phyloP scores from a whole-genome alignment of 2,113 vertebrate genomes.

The Alces alces region DNA sequence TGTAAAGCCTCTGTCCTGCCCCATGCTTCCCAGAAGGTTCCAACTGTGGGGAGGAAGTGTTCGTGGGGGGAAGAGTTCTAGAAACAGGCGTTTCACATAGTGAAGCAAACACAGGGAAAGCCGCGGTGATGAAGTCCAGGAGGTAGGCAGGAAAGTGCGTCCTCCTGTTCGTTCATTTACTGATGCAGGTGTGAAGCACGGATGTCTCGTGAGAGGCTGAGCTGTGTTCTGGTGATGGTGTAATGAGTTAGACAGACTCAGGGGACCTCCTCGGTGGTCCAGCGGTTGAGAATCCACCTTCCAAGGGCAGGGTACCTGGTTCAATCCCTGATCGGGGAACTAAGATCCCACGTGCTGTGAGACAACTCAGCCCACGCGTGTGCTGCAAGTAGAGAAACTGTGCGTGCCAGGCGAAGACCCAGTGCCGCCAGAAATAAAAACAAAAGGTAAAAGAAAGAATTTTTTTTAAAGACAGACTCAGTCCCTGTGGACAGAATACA shows the following conservation, averaged over 20 bases:
- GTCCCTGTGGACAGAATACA: neutral
- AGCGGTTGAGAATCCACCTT: neutral
- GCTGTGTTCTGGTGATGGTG: neutral
- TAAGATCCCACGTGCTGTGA: rapidly evolving
- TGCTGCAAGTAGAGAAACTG: neutral
- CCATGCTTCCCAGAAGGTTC: neutral
- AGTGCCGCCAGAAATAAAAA: neutral
- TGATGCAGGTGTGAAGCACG: neutral
- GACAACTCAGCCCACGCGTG: neutral
- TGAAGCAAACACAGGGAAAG: rapidly evolving
- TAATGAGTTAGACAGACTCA: neutral
- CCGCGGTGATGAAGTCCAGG: rapidly evolving
- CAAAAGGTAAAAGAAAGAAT: neutral
- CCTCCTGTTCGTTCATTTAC: no score
- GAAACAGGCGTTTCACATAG: neutral
- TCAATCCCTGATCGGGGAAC: neutral
- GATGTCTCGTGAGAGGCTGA: neutral
- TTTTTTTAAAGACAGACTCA: no score
- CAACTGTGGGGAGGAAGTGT: neutral
- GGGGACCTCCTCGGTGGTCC: neutral
- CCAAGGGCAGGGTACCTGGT: neutral
- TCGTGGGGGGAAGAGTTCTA: neutral
- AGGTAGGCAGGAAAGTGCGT: rapidly evolving
- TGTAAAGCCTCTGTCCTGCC: no score
- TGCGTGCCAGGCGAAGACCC: neutral